These are phyloP conservation scores for Hetaerina americana DNA, from an alignment of 1,140 invertebrate genomes.

Conservation along the genomic window DNA sequence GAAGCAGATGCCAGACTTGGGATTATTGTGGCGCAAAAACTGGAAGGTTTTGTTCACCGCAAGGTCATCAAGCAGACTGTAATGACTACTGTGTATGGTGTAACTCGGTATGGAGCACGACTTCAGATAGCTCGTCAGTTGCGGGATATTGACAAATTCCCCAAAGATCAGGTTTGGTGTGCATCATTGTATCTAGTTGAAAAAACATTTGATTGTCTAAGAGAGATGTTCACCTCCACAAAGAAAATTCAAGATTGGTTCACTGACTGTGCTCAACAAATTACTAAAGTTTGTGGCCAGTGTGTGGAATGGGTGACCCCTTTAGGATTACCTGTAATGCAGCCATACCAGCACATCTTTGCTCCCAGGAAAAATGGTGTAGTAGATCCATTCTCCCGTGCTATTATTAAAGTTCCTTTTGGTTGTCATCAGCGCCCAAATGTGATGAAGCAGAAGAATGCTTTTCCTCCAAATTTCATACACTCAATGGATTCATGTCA, in stretches of 20 bases:
- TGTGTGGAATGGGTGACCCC: constrained; percentile 96
- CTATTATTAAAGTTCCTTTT: neutral
- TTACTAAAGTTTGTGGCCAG: constrained; percentile 53
- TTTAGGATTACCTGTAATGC: constrained; percentile 83
- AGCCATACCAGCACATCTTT: too few relatives aligned
- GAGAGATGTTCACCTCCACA: constrained; percentile 88
- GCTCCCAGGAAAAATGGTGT: too few relatives aligned
- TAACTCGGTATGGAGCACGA: constrained; percentile 85
- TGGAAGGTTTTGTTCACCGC: constrained; percentile 73
- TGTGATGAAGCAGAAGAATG: constrained; percentile 88
- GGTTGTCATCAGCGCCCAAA: constrained; percentile 57
- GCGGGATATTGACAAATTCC: constrained; percentile 74
- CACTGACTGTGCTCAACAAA: constrained; percentile 68
- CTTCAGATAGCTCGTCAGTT: constrained; percentile 87
- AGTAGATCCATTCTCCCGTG: too few relatives aligned
- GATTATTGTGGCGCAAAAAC: constrained; percentile 49
- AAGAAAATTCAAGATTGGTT: constrained; percentile 96
- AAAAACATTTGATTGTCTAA: constrained; percentile 78
- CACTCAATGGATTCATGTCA: constrained; percentile 97
- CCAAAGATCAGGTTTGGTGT: constrained; percentile 58
- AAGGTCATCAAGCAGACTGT: constrained; percentile 99
- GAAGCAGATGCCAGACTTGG: constrained; percentile 60
- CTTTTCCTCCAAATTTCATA: constrained; percentile 97
- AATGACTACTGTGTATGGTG: constrained; percentile 99
- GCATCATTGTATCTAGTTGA: constrained; percentile 71